Evolutionary conservation across 2,797 vertebrate species (phyloP), one percentile per base, ranked within the genome.

Genomic region (Muscicapa striata): DNA sequence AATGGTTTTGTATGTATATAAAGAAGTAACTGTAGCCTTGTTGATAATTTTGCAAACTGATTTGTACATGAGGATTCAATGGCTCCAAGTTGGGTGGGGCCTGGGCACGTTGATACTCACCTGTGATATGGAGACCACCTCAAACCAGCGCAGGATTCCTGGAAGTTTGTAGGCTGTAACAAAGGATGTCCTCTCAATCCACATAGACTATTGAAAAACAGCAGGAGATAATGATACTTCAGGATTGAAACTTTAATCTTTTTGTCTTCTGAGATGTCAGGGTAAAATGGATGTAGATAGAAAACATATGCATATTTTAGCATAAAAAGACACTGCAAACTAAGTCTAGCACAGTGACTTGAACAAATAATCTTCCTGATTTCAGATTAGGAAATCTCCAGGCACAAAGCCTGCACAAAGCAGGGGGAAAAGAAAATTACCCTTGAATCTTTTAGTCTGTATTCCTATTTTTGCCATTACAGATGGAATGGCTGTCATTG

Each of bases 111-210:
- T 30, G 5, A 43, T 80, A 98, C 98, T 90, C 87, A 99, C 98
- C 78, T 98, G 98, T 16, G 98, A 99, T 95, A 98, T 98, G 83
- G 98, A 98, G 22, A 97, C 97, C 29, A 99, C 99, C 91, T 99
- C 99, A 83, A 99, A 99, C 99, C 99, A 99, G 88, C 99, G 98
- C 91, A 99, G 98, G 96, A 99, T 99, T 48, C 99, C 99, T 0
- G 99, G 99, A 8, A 99, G 98, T 94, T 99, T 99, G 94, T 99
- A 99, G 2, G 98, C 98, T 0, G 98, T 99, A 84, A 98, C 86
- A 96, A 99, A 99, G 15, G 99, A 99, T 22, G 99, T 99, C 45
- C 99, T 98, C 89, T 99, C 99, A 58, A 99, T 99, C 99, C 99
- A 99, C 99, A 99, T 99, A 0, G 99, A 99, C 99, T 99, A 75